Conservation (phyloP, 2,797 vertebrate genomes). For the Enteromius unitaeniatus region DNA sequence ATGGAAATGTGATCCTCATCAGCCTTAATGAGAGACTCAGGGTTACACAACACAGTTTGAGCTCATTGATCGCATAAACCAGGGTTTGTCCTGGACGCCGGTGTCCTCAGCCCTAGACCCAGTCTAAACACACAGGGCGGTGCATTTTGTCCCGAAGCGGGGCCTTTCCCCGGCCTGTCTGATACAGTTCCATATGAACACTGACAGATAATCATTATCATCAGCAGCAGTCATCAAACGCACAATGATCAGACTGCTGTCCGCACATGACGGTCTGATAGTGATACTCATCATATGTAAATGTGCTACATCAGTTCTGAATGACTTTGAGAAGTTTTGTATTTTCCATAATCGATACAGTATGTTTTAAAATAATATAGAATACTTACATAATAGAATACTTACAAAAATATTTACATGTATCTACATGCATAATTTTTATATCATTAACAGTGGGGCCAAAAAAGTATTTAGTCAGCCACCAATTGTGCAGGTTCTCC, state of each 20-base stretch:
- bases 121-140: constrained; percentile 56
- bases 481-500: no score
- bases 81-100: constrained; percentile 58
- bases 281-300: background rate
- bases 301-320: background rate
- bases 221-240: constrained; percentile 73
- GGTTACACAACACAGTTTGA: constrained; percentile 69
- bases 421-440: background rate
- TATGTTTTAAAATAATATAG: no score
- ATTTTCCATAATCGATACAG: background rate
- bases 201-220: constrained; percentile 82
- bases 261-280: constrained; percentile 31
- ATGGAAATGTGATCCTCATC: constrained; percentile 63
- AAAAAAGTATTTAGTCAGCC: no score
- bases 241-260: constrained; percentile 75
- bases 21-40: constrained; percentile 56
- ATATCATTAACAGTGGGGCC: no score
- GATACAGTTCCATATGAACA: constrained; percentile 75
- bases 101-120: constrained; percentile 48
- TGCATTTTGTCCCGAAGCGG: constrained; percentile 69
- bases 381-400: no score
- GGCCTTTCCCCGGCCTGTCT: constrained; percentile 75
- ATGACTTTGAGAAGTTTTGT: background rate
- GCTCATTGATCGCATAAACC: constrained; percentile 66
- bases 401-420: no score